phyloP scores from a whole-genome alignment of 2,113 vertebrate genomes.

The Dicaeum eximium region DNA sequence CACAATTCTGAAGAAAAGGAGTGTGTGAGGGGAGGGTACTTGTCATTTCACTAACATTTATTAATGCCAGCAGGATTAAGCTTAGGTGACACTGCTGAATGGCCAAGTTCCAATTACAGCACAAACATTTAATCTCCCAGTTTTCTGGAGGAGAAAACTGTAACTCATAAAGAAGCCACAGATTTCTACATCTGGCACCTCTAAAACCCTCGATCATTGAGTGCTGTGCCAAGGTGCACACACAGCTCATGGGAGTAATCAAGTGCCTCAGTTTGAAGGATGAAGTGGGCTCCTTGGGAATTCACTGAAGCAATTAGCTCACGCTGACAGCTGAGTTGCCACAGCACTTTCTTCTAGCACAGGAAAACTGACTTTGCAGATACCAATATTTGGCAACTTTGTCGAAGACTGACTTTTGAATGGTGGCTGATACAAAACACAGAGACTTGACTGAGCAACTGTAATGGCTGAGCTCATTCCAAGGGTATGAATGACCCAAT shows the following conservation, averaged over 20 bases:
- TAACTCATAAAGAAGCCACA: neutral
- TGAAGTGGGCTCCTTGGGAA: neutral
- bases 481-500: rapidly evolving
- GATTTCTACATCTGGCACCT: neutral
- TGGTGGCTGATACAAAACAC: neutral
- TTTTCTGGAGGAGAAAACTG: neutral
- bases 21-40: neutral
- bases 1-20: neutral
- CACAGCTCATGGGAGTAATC: neutral
- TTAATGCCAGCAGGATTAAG: neutral
- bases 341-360: neutral
- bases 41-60: neutral
- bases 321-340: neutral
- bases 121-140: neutral
- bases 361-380: neutral
- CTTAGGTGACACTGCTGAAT: neutral
- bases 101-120: neutral
- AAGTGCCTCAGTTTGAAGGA: neutral
- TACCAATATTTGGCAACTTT: neutral
- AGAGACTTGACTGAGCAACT: neutral
- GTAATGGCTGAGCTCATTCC: neutral
- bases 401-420: neutral
- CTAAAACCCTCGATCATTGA: neutral
- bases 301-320: neutral
- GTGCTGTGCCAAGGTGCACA: neutral